Percentiles rank a stretch among this genome's conserved stretches.
phyloP scores from a whole-genome alignment of 2,888 invertebrate species.

The Eristalinus sepulchralis region DNA sequence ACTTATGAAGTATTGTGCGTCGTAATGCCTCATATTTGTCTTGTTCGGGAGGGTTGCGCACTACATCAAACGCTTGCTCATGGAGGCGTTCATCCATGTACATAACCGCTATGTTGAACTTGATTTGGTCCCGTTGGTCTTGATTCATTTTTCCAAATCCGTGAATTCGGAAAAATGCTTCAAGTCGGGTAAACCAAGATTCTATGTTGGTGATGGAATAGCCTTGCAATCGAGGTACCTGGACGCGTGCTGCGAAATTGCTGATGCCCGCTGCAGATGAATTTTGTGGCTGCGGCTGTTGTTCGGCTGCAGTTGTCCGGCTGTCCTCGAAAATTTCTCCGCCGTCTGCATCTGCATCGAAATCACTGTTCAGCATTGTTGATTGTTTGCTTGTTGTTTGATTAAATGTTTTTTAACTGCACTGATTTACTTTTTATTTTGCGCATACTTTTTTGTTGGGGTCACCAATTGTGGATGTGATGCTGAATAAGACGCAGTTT shows the following conservation, averaged over 20 bases:
- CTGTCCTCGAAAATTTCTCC: not conserved
- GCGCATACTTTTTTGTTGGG: not conserved
- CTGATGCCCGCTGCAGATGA: slow-evolving; percentile 16
- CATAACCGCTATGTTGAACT: not conserved
- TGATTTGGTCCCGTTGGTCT: not conserved
- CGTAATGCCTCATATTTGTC: slow-evolving; percentile 1
- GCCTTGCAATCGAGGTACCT: slow-evolving; percentile 12
- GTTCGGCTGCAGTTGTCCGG: not conserved
- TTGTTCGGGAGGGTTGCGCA: slow-evolving; percentile 17
- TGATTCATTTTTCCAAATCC: slow-evolving; percentile 18
- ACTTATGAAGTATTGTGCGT: not conserved
- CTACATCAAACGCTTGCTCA: slow-evolving; percentile 28
- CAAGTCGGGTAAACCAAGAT: slow-evolving; percentile 46
- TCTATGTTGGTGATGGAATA: slow-evolving; percentile 38
- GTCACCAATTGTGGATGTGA: not conserved
- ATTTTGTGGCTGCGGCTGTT: not conserved
- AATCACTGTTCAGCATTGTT: slow-evolving; percentile 4
- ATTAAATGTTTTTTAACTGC: not conserved
- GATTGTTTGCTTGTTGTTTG: not conserved
- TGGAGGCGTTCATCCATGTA: slow-evolving; percentile 11
- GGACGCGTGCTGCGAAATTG: slow-evolving; percentile 21
- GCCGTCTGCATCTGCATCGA: not conserved
- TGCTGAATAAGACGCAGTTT: no score
- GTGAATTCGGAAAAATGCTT: slow-evolving; percentile 29
- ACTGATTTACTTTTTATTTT: no score